These are phyloP conservation scores for Ammodytes dubius DNA, from an alignment of 2,113 vertebrate species.

Conservation along the genomic window DNA sequence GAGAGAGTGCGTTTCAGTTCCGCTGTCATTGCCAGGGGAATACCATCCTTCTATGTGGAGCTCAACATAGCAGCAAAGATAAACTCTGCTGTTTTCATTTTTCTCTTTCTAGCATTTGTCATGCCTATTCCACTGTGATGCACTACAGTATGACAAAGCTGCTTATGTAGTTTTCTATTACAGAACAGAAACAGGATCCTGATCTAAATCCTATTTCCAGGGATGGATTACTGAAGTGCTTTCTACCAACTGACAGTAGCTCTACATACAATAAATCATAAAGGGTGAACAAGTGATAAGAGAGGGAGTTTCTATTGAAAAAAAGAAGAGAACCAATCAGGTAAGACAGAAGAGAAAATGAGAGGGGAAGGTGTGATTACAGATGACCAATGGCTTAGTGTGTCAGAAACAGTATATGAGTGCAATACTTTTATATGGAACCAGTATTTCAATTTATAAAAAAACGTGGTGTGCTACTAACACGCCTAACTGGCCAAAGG, in stretches of 20 bases:
- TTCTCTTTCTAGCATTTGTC: conserved; percentile 13
- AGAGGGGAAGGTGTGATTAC: not conserved
- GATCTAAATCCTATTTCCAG: not conserved
- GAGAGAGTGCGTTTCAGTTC: conserved; percentile 16
- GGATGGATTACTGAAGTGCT: not conserved
- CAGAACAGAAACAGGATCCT: not conserved
- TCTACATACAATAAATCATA: conserved; percentile 7
- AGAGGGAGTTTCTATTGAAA: not conserved
- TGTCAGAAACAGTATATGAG: not conserved
- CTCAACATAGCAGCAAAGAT: conserved; percentile 14
- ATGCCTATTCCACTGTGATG: not conserved
- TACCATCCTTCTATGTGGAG: conserved; percentile 17
- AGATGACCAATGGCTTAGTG: not conserved
- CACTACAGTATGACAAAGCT: not conserved
- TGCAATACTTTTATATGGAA: not conserved
- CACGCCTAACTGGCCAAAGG: no score
- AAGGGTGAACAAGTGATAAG: not conserved
- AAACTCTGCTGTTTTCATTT: conserved; percentile 4
- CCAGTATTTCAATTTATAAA: no score
- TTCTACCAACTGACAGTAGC: not conserved
- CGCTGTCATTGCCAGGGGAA: not conserved
- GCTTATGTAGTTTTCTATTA: not conserved
- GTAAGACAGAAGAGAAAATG: not conserved
- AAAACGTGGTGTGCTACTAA: no score
- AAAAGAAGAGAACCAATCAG: not conserved